These are phyloP conservation scores for Semnornis frantzii DNA, from an alignment of 2,113 vertebrate species.

Conservation along the genomic window DNA sequence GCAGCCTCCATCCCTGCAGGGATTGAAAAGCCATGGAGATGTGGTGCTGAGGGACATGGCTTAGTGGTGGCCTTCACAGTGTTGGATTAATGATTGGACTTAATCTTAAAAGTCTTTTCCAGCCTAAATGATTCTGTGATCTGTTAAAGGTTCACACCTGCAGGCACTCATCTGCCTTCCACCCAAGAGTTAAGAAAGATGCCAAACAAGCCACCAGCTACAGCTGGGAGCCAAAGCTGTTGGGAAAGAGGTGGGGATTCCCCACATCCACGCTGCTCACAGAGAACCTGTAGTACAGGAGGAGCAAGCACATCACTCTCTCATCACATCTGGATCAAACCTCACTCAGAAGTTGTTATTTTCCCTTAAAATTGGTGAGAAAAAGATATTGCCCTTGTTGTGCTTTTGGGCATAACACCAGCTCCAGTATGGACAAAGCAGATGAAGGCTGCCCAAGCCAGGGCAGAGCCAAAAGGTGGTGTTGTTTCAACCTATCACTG, in stretches of 20 bases:
- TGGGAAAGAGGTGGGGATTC: background rate
- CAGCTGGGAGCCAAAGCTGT: background rate
- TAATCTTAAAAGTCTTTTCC: no score
- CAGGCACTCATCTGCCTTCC: background rate
- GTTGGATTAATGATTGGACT: no score
- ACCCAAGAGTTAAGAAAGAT: background rate
- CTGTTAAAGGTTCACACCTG: background rate
- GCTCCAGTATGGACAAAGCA: fast-evolving
- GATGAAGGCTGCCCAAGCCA: background rate
- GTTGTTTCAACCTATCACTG: fast-evolving
- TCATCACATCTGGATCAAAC: background rate
- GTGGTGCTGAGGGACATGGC: no score
- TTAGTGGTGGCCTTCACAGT: no score
- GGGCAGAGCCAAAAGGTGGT: background rate
- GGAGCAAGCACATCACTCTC: fast-evolving
- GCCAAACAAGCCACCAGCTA: background rate
- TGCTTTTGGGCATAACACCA: background rate
- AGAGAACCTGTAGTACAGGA: background rate
- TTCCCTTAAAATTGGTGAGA: background rate
- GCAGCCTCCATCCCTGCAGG: no score
- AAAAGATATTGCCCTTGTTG: background rate
- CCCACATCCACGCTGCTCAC: fast-evolving
- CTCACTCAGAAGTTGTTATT: background rate
- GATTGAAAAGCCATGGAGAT: no score
- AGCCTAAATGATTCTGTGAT: no score